phyloP scores from a whole-genome alignment of 2,888 invertebrate genomes.

The Drosophila ustulata region DNA sequence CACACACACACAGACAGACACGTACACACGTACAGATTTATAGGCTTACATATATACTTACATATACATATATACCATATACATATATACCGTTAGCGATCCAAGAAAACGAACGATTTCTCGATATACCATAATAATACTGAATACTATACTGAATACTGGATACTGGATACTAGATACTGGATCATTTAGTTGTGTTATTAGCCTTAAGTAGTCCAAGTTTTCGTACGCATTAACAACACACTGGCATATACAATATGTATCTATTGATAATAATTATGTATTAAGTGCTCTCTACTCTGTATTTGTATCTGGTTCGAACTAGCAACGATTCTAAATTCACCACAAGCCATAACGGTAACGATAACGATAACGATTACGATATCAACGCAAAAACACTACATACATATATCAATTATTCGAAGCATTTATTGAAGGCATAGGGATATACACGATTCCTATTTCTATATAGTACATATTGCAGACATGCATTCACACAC shows the following conservation, averaged over 20 bases:
- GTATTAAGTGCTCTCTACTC: slow-evolving; percentile 62
- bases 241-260: slow-evolving; percentile 77
- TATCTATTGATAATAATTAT: slow-evolving; percentile 79
- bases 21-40: too few species aligned
- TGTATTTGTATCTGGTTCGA: slow-evolving; percentile 52
- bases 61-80: slow-evolving; percentile 44
- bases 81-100: slow-evolving; percentile 46
- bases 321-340: slow-evolving; percentile 51
- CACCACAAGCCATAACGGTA: slow-evolving; percentile 1
- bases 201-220: slow-evolving; percentile 82
- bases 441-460: slow-evolving; percentile 41
- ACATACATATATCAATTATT: slow-evolving; percentile 82
- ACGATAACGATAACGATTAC: neutral
- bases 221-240: slow-evolving; percentile 66
- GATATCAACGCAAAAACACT: slow-evolving; percentile 62
- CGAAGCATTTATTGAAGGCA: slow-evolving; percentile 82
- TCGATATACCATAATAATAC: slow-evolving; percentile 39
- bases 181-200: slow-evolving; percentile 82
- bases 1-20: slow-evolving; percentile 34
- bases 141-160: slow-evolving; percentile 2
- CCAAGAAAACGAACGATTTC: slow-evolving; percentile 24
- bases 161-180: slow-evolving; percentile 43
- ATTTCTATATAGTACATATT: slow-evolving; percentile 31
- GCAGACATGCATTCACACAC: slow-evolving; percentile 13
- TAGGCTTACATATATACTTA: slow-evolving; percentile 52